Base-by-base conservation (phyloP, 2,888 invertebrate species). In the Drosophila cracens region DNA sequence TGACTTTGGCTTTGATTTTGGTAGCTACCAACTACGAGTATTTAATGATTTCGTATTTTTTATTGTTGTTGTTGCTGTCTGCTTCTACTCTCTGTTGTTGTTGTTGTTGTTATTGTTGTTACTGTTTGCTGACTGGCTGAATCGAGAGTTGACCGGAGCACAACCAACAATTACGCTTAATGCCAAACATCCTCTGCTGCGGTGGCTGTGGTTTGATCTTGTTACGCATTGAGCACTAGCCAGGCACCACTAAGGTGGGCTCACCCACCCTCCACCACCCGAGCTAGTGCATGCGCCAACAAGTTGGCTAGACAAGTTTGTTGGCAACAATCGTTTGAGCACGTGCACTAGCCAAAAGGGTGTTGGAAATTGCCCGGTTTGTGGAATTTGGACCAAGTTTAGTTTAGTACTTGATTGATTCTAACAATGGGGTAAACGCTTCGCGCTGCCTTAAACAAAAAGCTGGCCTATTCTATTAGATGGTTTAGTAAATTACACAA, bases 151-250 rank as follows among this genome's bases (percentile, higher is more conserved):
- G 81, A 78, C 66, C 76, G 75, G 70, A 75, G 74, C 51, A 51
- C 76, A 78, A 80, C 78, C 82, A 82, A 77, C 90, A 89, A 89
- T 89, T 89, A 89, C 90, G 83, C 81, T 90, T 89, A 90, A 90
- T 89, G 90, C 89, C 91, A 87, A 90, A 89, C 90, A 89, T 89
- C 90, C 90, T 89, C 88, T 79, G 75, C 66, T 77, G 87, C 85
- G 85, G 87, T 89, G 85, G 71, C 82, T 86, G 87, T 38, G 89
- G 89, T 83, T 87, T 90, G 89, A 90, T 90, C 90, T 87, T 88
- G 87, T 89, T 90, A 90, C 87, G 90, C 87, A 89, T 86, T 86
- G 70, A 70, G 67, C 60, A 52, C 58, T 53, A 56, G 59, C 64
- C 40, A 29, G 25, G 40, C 38, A 64, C 49, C 54, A 64, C 81